Evolutionary conservation across 2,113 vertebrate genomes (phyloP).

Genomic region (Ceratotherium simum): DNA sequence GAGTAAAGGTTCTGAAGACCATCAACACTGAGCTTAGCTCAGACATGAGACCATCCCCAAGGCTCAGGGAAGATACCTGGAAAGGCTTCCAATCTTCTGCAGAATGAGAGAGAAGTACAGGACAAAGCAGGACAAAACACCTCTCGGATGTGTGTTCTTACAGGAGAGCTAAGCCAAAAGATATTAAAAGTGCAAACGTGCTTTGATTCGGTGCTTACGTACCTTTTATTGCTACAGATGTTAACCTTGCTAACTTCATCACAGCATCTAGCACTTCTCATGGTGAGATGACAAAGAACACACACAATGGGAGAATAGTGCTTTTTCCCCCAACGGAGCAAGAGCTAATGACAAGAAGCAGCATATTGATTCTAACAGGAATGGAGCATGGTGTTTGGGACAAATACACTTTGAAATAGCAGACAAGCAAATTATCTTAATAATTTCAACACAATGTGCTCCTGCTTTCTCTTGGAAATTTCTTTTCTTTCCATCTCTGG

Average conservation of each 20-base stretch:
- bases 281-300: not conserved
- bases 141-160: not conserved
- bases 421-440: not conserved
- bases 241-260: conserved; percentile 39
- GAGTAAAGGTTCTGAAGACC: not conserved
- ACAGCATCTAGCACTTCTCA: not conserved
- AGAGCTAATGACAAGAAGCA: not conserved
- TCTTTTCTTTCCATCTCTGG: not conserved
- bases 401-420: not conserved
- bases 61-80: not conserved
- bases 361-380: not conserved
- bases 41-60: not conserved
- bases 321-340: not conserved
- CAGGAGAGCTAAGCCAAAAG: not conserved
- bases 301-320: not conserved
- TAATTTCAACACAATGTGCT: conserved; percentile 28
- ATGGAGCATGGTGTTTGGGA: not conserved
- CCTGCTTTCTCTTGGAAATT: not conserved
- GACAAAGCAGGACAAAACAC: not conserved
- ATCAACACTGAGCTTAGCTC: not conserved
- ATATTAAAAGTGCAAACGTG: not conserved
- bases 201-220: not conserved
- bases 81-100: not conserved
- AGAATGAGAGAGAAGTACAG: not conserved
- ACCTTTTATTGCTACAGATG: not conserved